Evolutionary conservation across 2,113 vertebrate species (phyloP).

Genomic region (Corvus hawaiiensis): DNA sequence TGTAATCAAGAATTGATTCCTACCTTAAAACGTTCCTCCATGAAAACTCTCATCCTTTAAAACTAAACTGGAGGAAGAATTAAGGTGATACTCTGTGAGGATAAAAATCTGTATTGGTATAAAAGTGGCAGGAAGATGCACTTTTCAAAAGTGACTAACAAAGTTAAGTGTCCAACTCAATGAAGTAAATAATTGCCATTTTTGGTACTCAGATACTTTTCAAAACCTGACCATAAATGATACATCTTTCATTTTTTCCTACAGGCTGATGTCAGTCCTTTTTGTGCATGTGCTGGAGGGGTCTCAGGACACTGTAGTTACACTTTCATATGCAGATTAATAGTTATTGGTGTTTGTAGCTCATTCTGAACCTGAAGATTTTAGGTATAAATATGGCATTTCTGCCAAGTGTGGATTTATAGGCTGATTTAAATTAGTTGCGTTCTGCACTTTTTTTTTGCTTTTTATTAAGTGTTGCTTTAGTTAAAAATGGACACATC

Average conservation of each 20-base stretch:
- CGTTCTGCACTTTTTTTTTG: not conserved
- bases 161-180: not conserved
- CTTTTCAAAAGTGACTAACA: not conserved
- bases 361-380: not conserved
- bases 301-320: not conserved
- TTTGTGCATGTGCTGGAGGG: accelerated
- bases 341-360: not conserved
- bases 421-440: not conserved
- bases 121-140: not conserved
- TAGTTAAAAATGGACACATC: not conserved
- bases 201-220: not conserved
- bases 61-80: not conserved
- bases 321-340: not conserved
- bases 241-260: not conserved
- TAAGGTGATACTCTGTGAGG: not conserved
- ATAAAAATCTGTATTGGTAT: not conserved
- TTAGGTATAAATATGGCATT: not conserved
- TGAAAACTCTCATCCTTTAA: not conserved
- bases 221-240: not conserved
- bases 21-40: not conserved
- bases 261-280: not conserved
- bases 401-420: not conserved
- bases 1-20: not conserved
- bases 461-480: not conserved
- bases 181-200: not conserved